phyloP scores from a whole-genome alignment of 1,140 invertebrate species.

The Tetramorium alpestre region DNA sequence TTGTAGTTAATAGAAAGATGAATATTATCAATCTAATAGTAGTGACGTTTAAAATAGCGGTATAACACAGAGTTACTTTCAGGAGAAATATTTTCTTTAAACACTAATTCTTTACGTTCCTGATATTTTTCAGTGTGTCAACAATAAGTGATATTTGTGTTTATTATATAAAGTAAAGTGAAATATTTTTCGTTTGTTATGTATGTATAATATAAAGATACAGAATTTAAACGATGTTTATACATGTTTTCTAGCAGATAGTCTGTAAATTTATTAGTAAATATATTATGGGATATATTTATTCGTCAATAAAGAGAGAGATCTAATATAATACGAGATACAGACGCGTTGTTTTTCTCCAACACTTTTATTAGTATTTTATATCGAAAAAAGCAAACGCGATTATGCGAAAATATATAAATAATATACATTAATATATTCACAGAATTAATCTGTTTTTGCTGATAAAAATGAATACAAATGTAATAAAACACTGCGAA shows the following conservation, averaged over 20 bases:
- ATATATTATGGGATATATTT: conserved; percentile 38
- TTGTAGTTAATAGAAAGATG: conserved; percentile 13
- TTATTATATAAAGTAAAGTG: conserved; percentile 29
- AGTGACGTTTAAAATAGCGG: conserved; percentile 11
- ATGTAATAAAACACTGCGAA: conserved; percentile 4
- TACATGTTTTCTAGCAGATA: conserved; percentile 38
- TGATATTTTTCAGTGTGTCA: conserved; percentile 34
- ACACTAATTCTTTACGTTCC: conserved; percentile 6
- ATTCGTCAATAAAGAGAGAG: conserved; percentile 49
- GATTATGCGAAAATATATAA: conserved; percentile 18
- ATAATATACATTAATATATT: not conserved
- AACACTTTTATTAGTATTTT: conserved; percentile 41
- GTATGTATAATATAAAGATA: conserved; percentile 22
- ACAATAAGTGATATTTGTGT: conserved; percentile 22
- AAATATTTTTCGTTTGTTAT: conserved; percentile 34
- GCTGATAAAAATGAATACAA: not conserved
- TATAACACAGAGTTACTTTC: not conserved
- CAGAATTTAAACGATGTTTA: conserved; percentile 46
- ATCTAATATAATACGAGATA: conserved; percentile 18
- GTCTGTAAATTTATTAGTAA: conserved; percentile 42
- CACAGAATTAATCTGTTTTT: not conserved
- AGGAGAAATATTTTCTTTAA: conserved; percentile 19
- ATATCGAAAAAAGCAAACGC: conserved; percentile 1
- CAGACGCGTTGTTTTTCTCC: conserved; percentile 29
- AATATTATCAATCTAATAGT: conserved; percentile 1